Evolutionary conservation across 92 coral and sea anemone species (phyloP), one percentile per base, ranked within the genome.

Genomic region (Blastomussa wellsi): DNA sequence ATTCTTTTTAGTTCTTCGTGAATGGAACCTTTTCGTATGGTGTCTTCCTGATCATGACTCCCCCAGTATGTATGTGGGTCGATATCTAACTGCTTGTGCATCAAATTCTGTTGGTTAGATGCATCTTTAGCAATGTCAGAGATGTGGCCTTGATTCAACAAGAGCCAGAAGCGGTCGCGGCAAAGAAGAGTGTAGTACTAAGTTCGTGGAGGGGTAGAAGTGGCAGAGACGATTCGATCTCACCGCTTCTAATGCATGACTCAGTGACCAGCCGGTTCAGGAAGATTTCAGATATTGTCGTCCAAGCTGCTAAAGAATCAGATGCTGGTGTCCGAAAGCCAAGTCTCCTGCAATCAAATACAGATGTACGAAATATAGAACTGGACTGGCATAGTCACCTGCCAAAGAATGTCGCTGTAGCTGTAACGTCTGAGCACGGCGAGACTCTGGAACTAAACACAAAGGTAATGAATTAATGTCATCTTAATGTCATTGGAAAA

Each of bases 381-480:
- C 87, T 65, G 28, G 98, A 93, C 41, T 97, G 97, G 98, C 91
- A 92, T 38, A 92, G 87, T 39, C 82, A 94, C 26, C 89, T 91
- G 39, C 88, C 97, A 66, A 81, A 78, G 75, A 95, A 84, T 78
- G 84, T 90, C 29, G 99, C 99, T 28, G 90, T 89, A 20, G 97
- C 90, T 39, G 98, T 97, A 16, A 87, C 72, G 26, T 97, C 98
- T n/a, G 94, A 81, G 33, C 89, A 90, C 13, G 98, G 99, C 38
- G 99, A 97, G 49, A 90, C 89, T 16, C 81, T 97, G 31, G 86
- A 84, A 73, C 87, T 97, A 9, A 91, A 88, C 79, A 91, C 88
- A 48, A 92, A 95, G 95, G 99, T 97, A 79, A 78, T 62, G 66
- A 3, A 26, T 26, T 62, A 51, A 14, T n/a, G n/a, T n/a, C n/a